Evolutionary conservation across 2,888 invertebrate species (phyloP).

Genomic region (Amphipoea lucens): DNA sequence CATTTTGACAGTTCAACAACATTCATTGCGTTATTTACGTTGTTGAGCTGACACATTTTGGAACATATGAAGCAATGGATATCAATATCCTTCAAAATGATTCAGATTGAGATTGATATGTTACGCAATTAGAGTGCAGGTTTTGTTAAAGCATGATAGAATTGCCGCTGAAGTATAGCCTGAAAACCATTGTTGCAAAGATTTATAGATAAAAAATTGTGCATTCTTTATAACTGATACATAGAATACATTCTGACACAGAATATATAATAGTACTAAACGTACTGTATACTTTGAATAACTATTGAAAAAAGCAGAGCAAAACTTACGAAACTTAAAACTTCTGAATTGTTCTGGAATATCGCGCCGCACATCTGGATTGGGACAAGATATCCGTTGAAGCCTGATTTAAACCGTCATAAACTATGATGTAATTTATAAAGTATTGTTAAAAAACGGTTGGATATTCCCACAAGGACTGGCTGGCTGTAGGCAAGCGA

Average conservation of each 20-base stretch:
- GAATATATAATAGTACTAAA: no score
- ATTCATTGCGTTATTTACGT: no score
- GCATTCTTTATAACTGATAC: not conserved
- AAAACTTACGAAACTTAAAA: not conserved
- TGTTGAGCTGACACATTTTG: no score
- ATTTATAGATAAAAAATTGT: not conserved
- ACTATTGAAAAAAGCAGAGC: not conserved
- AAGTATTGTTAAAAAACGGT: conserved; percentile 50
- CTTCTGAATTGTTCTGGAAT: not conserved
- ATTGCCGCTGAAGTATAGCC: not conserved
- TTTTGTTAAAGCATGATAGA: conserved; percentile 1
- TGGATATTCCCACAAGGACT: conserved; percentile 64
- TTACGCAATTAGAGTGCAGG: no score
- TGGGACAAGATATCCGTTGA: conserved; percentile 17
- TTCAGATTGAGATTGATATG: no score
- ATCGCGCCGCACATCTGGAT: conserved; percentile 29
- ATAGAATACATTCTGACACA: no score
- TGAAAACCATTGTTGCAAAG: not conserved
- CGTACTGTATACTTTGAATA: not conserved
- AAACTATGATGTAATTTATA: conserved; percentile 56
- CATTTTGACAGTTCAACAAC: no score
- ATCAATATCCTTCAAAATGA: no score
- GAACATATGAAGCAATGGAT: no score
- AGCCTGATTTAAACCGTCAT: conserved; percentile 39
- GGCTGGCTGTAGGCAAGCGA: conserved; percentile 29